Evolutionary conservation across 2,113 vertebrate genomes (phyloP), one percentile per base, ranked within the genome.

Genomic region (Probosciger aterrimus): DNA sequence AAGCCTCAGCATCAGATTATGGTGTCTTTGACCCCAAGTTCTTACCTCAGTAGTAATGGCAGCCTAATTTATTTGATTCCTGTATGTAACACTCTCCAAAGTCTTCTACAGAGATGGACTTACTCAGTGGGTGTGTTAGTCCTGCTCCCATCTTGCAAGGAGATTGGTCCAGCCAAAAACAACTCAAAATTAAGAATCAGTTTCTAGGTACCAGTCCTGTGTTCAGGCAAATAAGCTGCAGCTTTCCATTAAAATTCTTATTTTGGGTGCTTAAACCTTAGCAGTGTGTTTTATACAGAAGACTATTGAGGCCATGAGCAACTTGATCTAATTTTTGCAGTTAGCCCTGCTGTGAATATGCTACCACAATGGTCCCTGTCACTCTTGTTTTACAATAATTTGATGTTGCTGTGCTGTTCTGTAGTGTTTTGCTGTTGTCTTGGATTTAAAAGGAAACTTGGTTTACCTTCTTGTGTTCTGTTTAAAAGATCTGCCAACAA

Each of bases 241-340:
- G 33, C 18, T 70, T 28, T 78, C 9, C 11, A 55, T 50, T 70
- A 49, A 39, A 46, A 39, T 23, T 37, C 64, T 75, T 85, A 43
- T 46, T 82, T 78, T 63, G 31, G 9, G 8, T 75, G 27, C 23
- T 82, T 92, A 85, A 79, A 85, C 43, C 35, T 63, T 67, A 49
- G 33, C 23, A 68, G 60, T 35, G 41, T 16, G 9, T 60, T 64
- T 92, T 76, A n/a, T 46, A 31, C 14, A 80, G n/a, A 79, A 86
- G 27, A 37, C 18, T 46, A 4, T 53, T 67, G 75, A 59, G 16
- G 52, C 8, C 24, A 15, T 0, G 0, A 88, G 33, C 17, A 80
- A 37, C 47, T 59, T 30, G 1, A 82, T 60, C 25, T 46, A 44
- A 68, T 57, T 82, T 60, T 59, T 46, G 37, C 68, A n/a, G 55